Evolutionary conservation across 92 coral and sea anemone genomes (phyloP), one percentile per base, ranked within the genome.

Genomic region (Scolanthus callimorphus): DNA sequence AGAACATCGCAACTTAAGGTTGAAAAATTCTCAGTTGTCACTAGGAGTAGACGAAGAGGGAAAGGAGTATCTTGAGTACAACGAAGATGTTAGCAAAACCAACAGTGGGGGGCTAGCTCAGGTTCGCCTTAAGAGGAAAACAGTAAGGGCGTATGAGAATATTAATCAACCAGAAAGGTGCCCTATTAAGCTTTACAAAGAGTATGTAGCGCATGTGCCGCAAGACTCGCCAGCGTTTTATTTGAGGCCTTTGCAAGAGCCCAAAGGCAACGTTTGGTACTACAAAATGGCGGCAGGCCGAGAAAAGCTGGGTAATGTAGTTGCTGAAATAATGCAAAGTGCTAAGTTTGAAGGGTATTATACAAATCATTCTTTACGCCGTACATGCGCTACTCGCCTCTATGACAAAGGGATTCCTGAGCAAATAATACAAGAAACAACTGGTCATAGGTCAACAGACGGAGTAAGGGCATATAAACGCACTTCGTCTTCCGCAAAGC

Each of bases 401-500:
- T 69, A 59, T 27, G 68, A 57, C 31, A 59, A 59, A 59, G 6
- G 27, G 24, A 19, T 22, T 19, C 17, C 67, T 19, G 54, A 43
- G 17, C 63, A 67, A 59, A 43, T 70, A 27, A 70, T 70, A 25
- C 77, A 75, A 28, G 82, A 75, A 65, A 76, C 57, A 27, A 69
- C 78, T 30, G 71, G 71, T 49, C 84, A 61, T 69, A 51, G 71
- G 34, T 69, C 77, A 39, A 62, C 49, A 39, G 70, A 77, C 39
- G 77, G 77, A 25, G 64, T 62, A 47, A 70, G 76, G 69, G 71
- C 77, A 49, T 45, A 77, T 70, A 60, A 77, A 69, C 26, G 65
- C 51, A 70, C 46, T 26, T 44, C 55, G 29, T 68, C 66, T 17
- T 59, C 66, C 54, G 46, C 57, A 31, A 68, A 68, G 26, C 75